These are phyloP conservation scores for Lagenorhynchus albirostris DNA, from an alignment of 2,113 vertebrate species.

Conservation along the genomic window DNA sequence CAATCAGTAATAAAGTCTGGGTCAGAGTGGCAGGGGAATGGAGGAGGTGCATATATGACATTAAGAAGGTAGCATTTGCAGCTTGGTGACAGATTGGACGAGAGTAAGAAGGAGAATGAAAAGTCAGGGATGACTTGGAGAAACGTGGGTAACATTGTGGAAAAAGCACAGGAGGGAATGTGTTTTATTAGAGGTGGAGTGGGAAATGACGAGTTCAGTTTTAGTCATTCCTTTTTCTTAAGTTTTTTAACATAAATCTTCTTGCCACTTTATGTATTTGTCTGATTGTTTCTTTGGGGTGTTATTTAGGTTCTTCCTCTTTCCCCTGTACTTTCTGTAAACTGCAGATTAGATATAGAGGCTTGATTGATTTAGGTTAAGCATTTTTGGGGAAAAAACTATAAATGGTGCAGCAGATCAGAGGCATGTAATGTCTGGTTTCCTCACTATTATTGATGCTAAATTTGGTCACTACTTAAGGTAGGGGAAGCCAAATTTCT, in stretches of 20 bases:
- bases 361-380: conserved; percentile 1
- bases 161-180: neutral
- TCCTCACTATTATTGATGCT: neutral
- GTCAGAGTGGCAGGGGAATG: neutral
- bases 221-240: neutral
- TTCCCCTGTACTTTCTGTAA: neutral
- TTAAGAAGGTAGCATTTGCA: neutral
- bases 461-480: conserved; percentile 8
- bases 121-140: neutral
- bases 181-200: neutral
- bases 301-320: neutral
- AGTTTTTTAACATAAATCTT: neutral
- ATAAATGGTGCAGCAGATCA: neutral
- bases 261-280: neutral
- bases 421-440: neutral
- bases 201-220: neutral
- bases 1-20: neutral
- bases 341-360: neutral
- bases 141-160: neutral
- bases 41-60: neutral
- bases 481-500: neutral
- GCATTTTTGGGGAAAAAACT: neutral
- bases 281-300: conserved; percentile 19
- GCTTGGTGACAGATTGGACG: neutral
- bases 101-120: neutral